Percentiles rank a stretch among this genome's conserved stretches.
phyloP scores from a whole-genome alignment of 2,888 invertebrate genomes.

The Eupithecia inturbata region DNA sequence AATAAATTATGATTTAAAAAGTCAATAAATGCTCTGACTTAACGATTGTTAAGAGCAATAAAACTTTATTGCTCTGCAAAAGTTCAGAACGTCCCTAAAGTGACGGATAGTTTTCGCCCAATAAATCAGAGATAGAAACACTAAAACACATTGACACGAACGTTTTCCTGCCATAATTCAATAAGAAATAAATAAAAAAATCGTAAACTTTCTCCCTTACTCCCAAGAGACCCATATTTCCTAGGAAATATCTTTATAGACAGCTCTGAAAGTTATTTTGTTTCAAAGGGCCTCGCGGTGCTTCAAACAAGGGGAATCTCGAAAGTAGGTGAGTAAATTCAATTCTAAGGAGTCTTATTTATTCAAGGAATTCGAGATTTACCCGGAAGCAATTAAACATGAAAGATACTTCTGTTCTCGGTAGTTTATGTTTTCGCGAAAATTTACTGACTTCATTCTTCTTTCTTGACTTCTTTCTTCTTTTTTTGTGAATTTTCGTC shows the following conservation, averaged over 20 bases:
- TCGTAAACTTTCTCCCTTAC: conserved; percentile 43
- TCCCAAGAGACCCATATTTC: conserved; percentile 51
- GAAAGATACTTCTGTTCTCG: conserved; percentile 34
- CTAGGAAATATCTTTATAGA: conserved; percentile 49
- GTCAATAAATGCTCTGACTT: background rate
- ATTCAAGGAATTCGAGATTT: conserved; percentile 42
- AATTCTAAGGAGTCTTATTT: conserved; percentile 45
- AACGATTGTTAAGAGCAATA: background rate
- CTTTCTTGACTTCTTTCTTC: too few relatives aligned
- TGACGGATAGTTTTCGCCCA: conserved; percentile 29
- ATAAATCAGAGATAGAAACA: conserved; percentile 31
- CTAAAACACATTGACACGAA: conserved; percentile 31
- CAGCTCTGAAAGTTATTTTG: conserved; percentile 50
- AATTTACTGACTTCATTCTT: background rate
- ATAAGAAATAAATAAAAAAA: conserved; percentile 49
- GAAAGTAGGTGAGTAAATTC: conserved; percentile 47
- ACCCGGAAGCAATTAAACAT: conserved; percentile 44
- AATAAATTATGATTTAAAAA: background rate
- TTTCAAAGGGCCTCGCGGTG: conserved; percentile 50
- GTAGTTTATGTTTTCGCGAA: conserved; percentile 16
- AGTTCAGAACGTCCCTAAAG: conserved; percentile 6
- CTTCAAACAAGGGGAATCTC: conserved; percentile 44
- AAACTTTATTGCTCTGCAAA: background rate
- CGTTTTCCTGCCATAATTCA: conserved; percentile 39
- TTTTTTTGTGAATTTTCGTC: conserved; percentile 1